These are phyloP conservation scores for Drosophila pseudoananassae DNA, from an alignment of 1,140 invertebrate species.

Conservation along the genomic window DNA sequence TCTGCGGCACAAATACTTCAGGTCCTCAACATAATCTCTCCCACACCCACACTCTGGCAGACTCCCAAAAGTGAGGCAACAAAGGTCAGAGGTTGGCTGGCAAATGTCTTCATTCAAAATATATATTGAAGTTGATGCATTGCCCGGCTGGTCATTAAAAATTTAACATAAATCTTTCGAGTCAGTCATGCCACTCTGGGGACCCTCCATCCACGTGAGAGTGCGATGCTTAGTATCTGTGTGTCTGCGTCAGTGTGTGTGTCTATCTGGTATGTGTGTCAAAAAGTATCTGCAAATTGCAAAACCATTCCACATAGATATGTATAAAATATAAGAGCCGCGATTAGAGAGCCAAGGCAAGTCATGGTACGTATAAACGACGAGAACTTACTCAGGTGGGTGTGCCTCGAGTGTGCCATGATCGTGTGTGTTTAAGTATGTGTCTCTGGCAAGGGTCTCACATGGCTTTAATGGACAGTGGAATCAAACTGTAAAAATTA, in stretches of 20 bases:
- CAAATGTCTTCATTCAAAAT: constrained; percentile 55
- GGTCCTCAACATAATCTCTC: constrained; percentile 37
- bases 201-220: constrained; percentile 2
- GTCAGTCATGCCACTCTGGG: constrained; percentile 35
- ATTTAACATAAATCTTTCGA: constrained; percentile 69
- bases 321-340: constrained; percentile 60
- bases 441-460: constrained; percentile 60
- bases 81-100: constrained; percentile 60
- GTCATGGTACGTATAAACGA: constrained; percentile 18
- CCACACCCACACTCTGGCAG: constrained; percentile 6
- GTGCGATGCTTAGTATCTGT: constrained; percentile 9
- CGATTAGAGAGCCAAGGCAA: constrained; percentile 58
- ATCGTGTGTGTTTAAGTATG: background rate
- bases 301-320: constrained; percentile 48
- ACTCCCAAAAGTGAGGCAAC: constrained; percentile 9
- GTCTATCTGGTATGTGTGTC: constrained; percentile 55
- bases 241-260: constrained; percentile 3
- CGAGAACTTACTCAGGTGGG: constrained; percentile 39
- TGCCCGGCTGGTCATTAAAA: constrained; percentile 58
- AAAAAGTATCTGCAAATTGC: constrained; percentile 69
- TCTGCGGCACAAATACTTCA: constrained; percentile 5
- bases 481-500: background rate
- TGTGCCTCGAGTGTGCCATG: constrained; percentile 22
- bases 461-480: constrained; percentile 40
- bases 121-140: constrained; percentile 60